Evolutionary conservation across 2,797 vertebrate species (phyloP).

Genomic region (Arrhamphus sclerolepis): DNA sequence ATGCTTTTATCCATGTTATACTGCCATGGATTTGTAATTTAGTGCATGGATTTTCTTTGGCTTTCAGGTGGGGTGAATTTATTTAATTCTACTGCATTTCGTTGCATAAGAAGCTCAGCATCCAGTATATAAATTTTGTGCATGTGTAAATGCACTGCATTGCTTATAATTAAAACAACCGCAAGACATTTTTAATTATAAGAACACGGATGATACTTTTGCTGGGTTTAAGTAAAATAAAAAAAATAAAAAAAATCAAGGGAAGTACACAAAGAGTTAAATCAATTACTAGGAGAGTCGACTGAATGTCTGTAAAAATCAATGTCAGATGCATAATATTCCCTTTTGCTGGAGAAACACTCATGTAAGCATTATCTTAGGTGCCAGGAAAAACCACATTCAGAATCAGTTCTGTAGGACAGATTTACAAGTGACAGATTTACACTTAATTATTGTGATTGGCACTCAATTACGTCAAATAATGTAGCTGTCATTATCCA

Average conservation of each 20-base stretch:
- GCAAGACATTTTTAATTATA: too few species aligned
- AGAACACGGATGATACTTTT: too few species aligned
- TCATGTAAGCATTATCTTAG: conserved; percentile 36
- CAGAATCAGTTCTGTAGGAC: conserved; percentile 30
- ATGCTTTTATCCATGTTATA: conserved; percentile 28
- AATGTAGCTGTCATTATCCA: conserved; percentile 52
- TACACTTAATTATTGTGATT: conserved; percentile 50
- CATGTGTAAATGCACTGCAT: too few species aligned
- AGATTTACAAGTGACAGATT: conserved; percentile 52
- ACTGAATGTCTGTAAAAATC: conserved; percentile 61
- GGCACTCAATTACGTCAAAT: conserved; percentile 60
- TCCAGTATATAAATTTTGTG: not conserved
- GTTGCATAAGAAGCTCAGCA: conserved; percentile 3
- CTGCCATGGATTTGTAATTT: conserved; percentile 27
- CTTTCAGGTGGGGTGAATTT: conserved; percentile 32
- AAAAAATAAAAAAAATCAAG: conserved; percentile 32
- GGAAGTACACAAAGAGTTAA: conserved; percentile 47
- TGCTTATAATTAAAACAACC: too few species aligned
- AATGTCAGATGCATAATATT: conserved; percentile 66
- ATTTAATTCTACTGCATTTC: conserved; percentile 18
- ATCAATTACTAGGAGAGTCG: conserved; percentile 44
- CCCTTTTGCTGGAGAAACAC: conserved; percentile 42
- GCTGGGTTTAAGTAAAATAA: not conserved
- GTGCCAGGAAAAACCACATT: conserved; percentile 54
- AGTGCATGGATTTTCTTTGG: not conserved